Evolutionary conservation across 2,888 invertebrate genomes (phyloP).

Genomic region (Nomada goodeniana): DNA sequence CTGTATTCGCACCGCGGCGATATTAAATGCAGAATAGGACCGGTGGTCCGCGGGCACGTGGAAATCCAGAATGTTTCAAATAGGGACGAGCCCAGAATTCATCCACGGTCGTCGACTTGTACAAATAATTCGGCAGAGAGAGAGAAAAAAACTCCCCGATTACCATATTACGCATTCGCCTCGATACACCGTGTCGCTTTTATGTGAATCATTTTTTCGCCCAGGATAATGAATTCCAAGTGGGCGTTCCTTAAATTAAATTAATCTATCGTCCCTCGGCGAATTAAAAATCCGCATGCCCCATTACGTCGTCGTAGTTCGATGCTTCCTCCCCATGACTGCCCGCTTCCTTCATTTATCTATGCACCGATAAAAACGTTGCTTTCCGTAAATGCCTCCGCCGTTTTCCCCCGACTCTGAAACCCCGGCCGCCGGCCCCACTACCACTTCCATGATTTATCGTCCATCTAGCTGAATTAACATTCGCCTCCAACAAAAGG

Average conservation of each 20-base stretch:
- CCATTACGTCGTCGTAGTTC: too few species aligned
- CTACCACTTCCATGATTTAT: not conserved
- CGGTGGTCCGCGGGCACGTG: too few species aligned
- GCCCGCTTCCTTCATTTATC: not conserved
- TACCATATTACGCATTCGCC: not conserved
- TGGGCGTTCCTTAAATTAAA: not conserved
- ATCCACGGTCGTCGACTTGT: too few species aligned
- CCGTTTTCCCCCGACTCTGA: too few species aligned
- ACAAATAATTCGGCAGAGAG: too few species aligned
- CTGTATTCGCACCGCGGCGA: too few species aligned
- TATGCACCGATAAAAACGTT: not conserved
- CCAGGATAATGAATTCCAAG: not conserved
- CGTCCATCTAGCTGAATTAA: not conserved
- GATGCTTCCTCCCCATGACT: not conserved
- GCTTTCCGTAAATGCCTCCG: not conserved
- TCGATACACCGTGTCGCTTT: not conserved
- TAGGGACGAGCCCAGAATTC: too few species aligned
- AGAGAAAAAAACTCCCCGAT: too few species aligned
- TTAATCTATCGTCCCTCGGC: not conserved
- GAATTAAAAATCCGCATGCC: not conserved
- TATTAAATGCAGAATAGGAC: too few species aligned
- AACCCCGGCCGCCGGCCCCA: not conserved
- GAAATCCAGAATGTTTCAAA: too few species aligned
- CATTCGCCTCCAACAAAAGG: constrained; percentile 16
- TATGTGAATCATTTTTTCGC: not conserved